Evolutionary conservation across 23 tunicate species (phyloP), one percentile per base, ranked within the genome.

Genomic region (Oikopleura dioica): DNA sequence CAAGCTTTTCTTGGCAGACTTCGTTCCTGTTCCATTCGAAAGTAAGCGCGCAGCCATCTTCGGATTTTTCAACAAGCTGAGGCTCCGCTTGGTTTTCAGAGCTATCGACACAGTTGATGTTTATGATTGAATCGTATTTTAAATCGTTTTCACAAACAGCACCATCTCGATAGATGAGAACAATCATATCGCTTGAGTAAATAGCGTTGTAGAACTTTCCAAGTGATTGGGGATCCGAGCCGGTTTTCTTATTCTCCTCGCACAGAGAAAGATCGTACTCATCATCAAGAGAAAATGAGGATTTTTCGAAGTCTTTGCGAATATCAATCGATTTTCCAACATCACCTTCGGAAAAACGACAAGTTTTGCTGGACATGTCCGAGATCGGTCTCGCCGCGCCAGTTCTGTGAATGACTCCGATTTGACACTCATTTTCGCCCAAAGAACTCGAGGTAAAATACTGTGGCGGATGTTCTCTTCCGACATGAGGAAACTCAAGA

Each of bases 81-180:
- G 72, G 72, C 16, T 23, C 33, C 2, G 30, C 2, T 23, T 24
- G 30, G 33, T 28, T 63, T 63, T 23, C 72, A 2, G 29, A 2
- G 72, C 30, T 2, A n/a, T n/a, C n/a, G n/a, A n/a, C n/a, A 28
- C 72, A 63, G 2, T 16, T 4, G 26, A 63, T 63, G 72, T 63
- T 63, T 2, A 63, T 63, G 33, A 63, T 63, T 31, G 72, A 63
- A 31, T 63, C 72, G 26, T 63, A 63, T n/a, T n/a, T n/a, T n/a
- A n/a, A n/a, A n/a, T n/a, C n/a, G n/a, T n/a, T n/a, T n/a, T n/a
- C n/a, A n/a, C n/a, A n/a, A n/a, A n/a, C n/a, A n/a, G n/a, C n/a
- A n/a, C n/a, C n/a, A n/a, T n/a, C n/a, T n/a, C n/a, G n/a, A n/a
- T n/a, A n/a, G n/a, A n/a, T n/a, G n/a, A n/a, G n/a, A n/a, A n/a